These are phyloP conservation scores for Leptopilina clavipes DNA, from an alignment of 1,140 invertebrate genomes.

Conservation along the genomic window DNA sequence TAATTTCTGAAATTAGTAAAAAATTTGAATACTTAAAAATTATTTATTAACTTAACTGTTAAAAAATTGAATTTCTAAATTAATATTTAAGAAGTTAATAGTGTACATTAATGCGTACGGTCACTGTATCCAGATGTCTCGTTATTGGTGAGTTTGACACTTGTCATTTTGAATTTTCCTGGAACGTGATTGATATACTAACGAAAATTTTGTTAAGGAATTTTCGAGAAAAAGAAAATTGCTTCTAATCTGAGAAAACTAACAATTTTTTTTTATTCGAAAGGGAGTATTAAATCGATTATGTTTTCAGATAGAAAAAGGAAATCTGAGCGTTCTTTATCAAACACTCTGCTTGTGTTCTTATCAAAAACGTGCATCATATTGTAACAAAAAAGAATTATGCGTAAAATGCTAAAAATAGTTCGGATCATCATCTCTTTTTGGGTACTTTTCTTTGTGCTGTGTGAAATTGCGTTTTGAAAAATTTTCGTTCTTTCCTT, in stretches of 20 bases:
- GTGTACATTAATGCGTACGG: conserved; percentile 46
- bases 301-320: conserved; percentile 61
- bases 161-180: not conserved
- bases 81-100: conserved; percentile 39
- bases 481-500: not conserved
- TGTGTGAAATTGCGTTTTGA: conserved; percentile 3
- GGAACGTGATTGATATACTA: conserved; percentile 20
- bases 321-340: conserved; percentile 58
- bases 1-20: no score
- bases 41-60: no score
- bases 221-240: not conserved
- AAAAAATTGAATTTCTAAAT: not conserved
- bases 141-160: conserved; percentile 49
- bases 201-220: not conserved
- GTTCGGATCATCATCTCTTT: conserved; percentile 40
- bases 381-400: conserved; percentile 54
- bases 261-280: conserved; percentile 10
- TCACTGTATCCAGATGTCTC: conserved; percentile 45
- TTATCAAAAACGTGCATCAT: conserved; percentile 65
- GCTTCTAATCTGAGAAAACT: conserved; percentile 3
- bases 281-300: conserved; percentile 48
- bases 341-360: conserved; percentile 60
- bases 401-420: no score
- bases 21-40: no score
- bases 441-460: conserved; percentile 21